Conservation (phyloP, 1,140 invertebrate genomes). For the Hylaeus anthracinus region DNA sequence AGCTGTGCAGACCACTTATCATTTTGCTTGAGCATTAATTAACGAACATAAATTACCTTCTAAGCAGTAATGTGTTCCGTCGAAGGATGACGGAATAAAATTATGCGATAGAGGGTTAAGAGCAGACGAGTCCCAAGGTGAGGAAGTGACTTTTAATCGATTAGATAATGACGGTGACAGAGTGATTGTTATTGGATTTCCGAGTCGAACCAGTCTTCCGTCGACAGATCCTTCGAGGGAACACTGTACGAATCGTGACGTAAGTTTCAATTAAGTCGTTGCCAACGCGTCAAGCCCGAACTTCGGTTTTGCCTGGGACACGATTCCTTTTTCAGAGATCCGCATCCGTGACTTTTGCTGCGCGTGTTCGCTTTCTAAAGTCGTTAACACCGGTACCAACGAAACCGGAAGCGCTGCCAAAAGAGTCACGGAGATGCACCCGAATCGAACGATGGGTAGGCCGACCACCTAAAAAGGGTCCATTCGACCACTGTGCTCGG, state of each 20-base stretch:
- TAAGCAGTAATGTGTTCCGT: no score
- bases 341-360: neutral
- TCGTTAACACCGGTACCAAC: conserved; percentile 61
- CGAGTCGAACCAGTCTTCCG: conserved; percentile 3
- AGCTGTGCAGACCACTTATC: no score
- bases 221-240: neutral
- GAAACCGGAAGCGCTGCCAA: conserved; percentile 59
- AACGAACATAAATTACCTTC: no score
- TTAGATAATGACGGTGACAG: neutral
- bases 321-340: neutral
- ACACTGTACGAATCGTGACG: neutral
- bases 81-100: no score
- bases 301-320: no score
- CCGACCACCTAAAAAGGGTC: no score
- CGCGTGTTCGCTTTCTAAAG: conserved; percentile 75
- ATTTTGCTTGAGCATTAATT: no score
- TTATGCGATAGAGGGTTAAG: neutral
- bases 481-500: no score
- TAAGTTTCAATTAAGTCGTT: neutral
- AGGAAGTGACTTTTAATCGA: neutral
- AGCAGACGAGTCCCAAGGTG: neutral
- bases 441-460: conserved; percentile 7
- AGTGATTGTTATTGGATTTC: neutral
- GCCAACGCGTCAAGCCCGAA: neutral
- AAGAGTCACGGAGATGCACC: conserved; percentile 13